phyloP scores from a whole-genome alignment of 2,888 invertebrate species.

The Acleris literana region DNA sequence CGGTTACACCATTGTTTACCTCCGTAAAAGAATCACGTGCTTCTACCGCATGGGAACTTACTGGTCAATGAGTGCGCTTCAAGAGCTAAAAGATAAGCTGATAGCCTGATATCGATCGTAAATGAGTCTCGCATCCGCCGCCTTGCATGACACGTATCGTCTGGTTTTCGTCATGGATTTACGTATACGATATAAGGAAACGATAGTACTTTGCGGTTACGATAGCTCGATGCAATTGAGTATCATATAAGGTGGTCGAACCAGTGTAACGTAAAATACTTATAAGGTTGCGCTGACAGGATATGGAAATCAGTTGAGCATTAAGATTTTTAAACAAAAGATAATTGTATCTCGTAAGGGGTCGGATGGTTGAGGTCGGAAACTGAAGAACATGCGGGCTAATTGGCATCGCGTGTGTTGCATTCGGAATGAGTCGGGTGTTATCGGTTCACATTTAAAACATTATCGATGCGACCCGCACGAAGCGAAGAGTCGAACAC shows the following conservation, averaged over 20 bases:
- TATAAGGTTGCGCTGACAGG: conserved; percentile 19
- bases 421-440: conserved; percentile 52
- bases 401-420: conserved; percentile 62
- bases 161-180: conserved; percentile 25
- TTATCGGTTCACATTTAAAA: conserved; percentile 51
- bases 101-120: conserved; percentile 47
- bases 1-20: conserved; percentile 55
- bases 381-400: conserved; percentile 66
- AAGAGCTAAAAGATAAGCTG: conserved; percentile 43
- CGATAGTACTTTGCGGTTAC: conserved; percentile 46
- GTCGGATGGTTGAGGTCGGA: conserved; percentile 51
- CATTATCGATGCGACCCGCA: conserved; percentile 41
- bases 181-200: conserved; percentile 30
- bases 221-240: conserved; percentile 38
- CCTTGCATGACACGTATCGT: conserved; percentile 14
- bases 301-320: not conserved
- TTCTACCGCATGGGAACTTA: conserved; percentile 22
- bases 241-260: conserved; percentile 38
- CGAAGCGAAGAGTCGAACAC: conserved; percentile 8
- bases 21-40: conserved; percentile 50
- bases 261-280: conserved; percentile 25
- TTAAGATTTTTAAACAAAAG: conserved; percentile 10
- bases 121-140: conserved; percentile 44
- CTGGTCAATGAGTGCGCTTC: conserved; percentile 6
- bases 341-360: conserved; percentile 42